Evolutionary conservation across 2,888 invertebrate genomes (phyloP).

Genomic region (Apoda limacodes): DNA sequence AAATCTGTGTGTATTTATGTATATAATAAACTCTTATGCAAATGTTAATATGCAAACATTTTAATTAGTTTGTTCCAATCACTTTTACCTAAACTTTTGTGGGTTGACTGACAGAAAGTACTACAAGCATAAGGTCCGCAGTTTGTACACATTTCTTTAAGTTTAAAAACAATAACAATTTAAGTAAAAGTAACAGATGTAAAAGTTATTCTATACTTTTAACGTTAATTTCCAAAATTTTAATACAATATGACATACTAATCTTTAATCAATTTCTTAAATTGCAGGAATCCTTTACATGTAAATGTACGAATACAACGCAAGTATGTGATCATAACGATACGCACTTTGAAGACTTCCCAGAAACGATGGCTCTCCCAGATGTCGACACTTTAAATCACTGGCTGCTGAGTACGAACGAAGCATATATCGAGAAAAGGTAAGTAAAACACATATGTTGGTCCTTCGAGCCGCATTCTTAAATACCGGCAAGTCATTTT

Average conservation of each 20-base stretch:
- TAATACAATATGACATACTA: not conserved
- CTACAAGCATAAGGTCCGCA: no score
- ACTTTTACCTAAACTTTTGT: no score
- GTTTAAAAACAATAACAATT: no score
- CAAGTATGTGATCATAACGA: constrained; percentile 37
- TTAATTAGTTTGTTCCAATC: no score
- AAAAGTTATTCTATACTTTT: no score
- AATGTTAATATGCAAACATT: no score
- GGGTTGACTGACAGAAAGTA: no score
- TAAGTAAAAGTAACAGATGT: no score
- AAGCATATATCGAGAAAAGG: constrained; percentile 67
- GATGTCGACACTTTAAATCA: constrained; percentile 48
- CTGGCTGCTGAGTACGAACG: constrained; percentile 65
- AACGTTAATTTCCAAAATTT: not conserved
- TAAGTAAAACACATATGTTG: constrained; percentile 24
- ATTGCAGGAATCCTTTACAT: constrained; percentile 56
- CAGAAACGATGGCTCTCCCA: constrained; percentile 41
- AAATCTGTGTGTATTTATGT: no score
- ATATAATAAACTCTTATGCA: no score
- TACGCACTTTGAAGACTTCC: constrained; percentile 17
- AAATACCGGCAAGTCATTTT: no score
- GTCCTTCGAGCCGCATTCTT: not conserved
- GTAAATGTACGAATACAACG: constrained; percentile 47
- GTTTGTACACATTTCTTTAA: no score
- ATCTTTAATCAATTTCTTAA: constrained; percentile 1